Base-by-base conservation (phyloP, 2,888 invertebrate genomes). In the Tetranychus truncatus region DNA sequence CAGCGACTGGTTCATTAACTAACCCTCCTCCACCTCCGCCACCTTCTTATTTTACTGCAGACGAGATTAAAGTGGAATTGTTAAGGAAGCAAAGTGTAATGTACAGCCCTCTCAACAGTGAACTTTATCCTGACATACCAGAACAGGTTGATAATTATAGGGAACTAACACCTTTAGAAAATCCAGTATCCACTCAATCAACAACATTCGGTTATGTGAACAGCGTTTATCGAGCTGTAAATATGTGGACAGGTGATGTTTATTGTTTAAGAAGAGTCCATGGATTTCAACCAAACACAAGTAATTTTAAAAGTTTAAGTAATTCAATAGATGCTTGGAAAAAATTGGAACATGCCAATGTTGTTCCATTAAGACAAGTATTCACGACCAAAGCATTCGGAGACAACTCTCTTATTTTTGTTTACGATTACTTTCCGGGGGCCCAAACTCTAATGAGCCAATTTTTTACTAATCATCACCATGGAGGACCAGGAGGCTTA, bases 321-420 rank as follows among this genome's bases (percentile, higher is more conserved):
- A 84, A 89, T 79, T 75, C 74, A 20, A 89, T 95, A 69, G 95
- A 96, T 80, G 87, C 89, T 85, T 97, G 97, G 97, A 94, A 93
- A 83, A 91, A 92, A 84, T 86, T 97, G 76, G 89, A 89, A 81
- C 96, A 97, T 84, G 91, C 95, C 80, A 96, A 96, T 85, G 88
- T 97, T 79, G 92, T 96, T 77, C 90, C 91, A 80, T 85, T 97
- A 76, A 88, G 91, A 81, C 95, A 96, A 83, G 90, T 92, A 79
- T 95, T 96, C 84, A 90, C 92, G 66, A 95, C 96, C 67, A 92
- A 94, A 85, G 91, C 91, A 72, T 99, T 97, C 84, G 92, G 92
- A 80, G 97, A 97, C 85, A 89, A 91, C 84, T 95, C 97, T 76
- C 87, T 96, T 86, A 88, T 97, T 80, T 91, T 97, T 84, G 93